Evolutionary conservation across 2,113 vertebrate species (phyloP).

Genomic region (Erythrolamprus reginae): DNA sequence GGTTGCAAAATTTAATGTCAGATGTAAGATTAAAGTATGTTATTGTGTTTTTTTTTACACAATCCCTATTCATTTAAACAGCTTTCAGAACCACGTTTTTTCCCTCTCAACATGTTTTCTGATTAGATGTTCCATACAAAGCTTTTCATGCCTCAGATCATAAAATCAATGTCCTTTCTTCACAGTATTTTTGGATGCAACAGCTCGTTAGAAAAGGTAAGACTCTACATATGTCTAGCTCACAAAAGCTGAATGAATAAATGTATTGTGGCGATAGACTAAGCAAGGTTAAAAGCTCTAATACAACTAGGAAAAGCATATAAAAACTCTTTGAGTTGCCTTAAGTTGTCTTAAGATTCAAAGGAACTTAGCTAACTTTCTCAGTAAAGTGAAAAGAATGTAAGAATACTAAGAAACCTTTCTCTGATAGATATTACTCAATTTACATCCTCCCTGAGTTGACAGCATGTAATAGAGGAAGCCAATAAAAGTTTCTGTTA

Average conservation of each 20-base stretch:
- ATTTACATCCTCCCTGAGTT: background rate
- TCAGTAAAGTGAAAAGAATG: background rate
- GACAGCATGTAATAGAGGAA: background rate
- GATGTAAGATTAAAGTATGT: background rate
- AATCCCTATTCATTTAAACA: background rate
- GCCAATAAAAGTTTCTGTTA: background rate
- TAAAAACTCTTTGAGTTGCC: background rate
- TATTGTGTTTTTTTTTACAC: background rate
- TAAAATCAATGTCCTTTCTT: slow-evolving; percentile 59
- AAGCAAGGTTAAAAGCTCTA: background rate
- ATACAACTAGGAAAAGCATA: background rate
- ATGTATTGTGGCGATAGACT: background rate
- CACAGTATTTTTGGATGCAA: slow-evolving; percentile 93
- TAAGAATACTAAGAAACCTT: background rate
- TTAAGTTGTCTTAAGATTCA: background rate
- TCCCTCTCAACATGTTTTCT: background rate
- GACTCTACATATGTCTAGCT: slow-evolving; percentile 42
- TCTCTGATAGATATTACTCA: background rate
- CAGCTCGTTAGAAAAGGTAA: slow-evolving; percentile 90
- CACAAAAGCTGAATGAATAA: background rate
- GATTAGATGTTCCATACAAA: background rate
- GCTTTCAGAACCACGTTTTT: background rate
- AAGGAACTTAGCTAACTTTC: background rate
- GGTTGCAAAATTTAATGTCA: background rate
- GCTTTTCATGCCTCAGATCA: slow-evolving; percentile 12